Percentiles rank a stretch among this genome's conserved stretches.
These are phyloP conservation scores for Leucopsar rothschildi DNA, from an alignment of 2,113 vertebrate species.

Conservation along the genomic window DNA sequence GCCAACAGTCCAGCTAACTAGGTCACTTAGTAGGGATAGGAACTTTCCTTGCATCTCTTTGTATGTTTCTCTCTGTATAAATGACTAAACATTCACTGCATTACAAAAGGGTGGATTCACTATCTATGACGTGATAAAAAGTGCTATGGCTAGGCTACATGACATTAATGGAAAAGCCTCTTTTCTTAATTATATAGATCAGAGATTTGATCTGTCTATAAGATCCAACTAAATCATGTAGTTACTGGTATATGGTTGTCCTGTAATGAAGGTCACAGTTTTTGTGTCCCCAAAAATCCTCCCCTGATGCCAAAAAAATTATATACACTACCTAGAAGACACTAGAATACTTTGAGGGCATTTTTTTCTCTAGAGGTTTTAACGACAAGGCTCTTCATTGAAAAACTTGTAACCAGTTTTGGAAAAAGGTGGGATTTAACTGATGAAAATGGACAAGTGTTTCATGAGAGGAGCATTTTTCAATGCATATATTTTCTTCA, in stretches of 20 bases:
- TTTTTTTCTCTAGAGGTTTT: not conserved
- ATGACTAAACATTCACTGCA: not conserved
- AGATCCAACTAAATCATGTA: not conserved
- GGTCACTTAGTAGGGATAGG: not conserved
- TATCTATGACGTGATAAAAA: not conserved
- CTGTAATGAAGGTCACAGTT: not conserved
- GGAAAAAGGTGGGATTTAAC: not conserved
- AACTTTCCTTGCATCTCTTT: not conserved
- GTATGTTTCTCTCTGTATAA: not conserved
- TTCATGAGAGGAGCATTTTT: not conserved
- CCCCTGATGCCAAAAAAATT: not conserved
- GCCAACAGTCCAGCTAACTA: not conserved
- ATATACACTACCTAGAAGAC: not conserved
- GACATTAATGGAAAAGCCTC: not conserved
- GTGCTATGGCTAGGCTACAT: not conserved
- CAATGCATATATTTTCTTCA: fast-evolving
- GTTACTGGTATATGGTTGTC: not conserved
- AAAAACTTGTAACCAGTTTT: not conserved
- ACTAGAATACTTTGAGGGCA: not conserved
- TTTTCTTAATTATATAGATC: not conserved
- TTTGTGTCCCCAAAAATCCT: not conserved
- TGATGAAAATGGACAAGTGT: not conserved
- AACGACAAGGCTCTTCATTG: not conserved
- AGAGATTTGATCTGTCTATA: not conserved
- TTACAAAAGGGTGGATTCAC: not conserved